Evolutionary conservation across 2,888 invertebrate genomes (phyloP), one percentile per base, ranked within the genome.

Genomic region (Monochamus alternatus): DNA sequence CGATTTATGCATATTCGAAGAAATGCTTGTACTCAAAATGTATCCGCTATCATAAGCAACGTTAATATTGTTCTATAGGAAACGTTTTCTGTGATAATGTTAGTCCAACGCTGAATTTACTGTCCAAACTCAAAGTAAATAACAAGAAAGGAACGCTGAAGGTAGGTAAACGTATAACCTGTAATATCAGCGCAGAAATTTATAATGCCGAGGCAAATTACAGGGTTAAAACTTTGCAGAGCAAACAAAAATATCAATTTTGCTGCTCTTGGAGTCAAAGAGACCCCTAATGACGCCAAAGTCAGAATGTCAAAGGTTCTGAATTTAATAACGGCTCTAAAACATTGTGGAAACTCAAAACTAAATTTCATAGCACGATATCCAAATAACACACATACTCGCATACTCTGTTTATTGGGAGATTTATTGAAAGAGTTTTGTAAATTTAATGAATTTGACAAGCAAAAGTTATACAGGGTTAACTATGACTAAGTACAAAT

Each of bases 231-330:
- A 22, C 44, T 64, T 44, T 64, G 3, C 22, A 47, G 30, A 7
- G 44, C 44, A 64, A 64, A 47, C 62, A 64, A 64, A 64, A 64
- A 32, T 47, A 44, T 7, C 9, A 32, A n/a, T 47, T 64, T 47
- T 30, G 64, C 43, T 44, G 22, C n/a, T 9, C n/a, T 38, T 38
- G 32, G 32, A 14, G 14, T 22, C 64, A 64, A 14, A 44, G 47
- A 22, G 30, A 14, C 32, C 43, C 43, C 43, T 43, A 60, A 62
- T 8, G 14, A 1, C 44, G 47, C 22, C 44, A 64, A 64, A 64
- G 14, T 47, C 8, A 47, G 22, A 64, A 44, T 44, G 44, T 64
- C 64, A 64, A 64, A 64, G 44, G 9, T 55, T 22, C 22, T 22
- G 12, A 43, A 44, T 64, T 44, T 44, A 64, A 64, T 64, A 43